phyloP scores from a whole-genome alignment of 2,888 invertebrate genomes.

The Ischnus inquisitorius region DNA sequence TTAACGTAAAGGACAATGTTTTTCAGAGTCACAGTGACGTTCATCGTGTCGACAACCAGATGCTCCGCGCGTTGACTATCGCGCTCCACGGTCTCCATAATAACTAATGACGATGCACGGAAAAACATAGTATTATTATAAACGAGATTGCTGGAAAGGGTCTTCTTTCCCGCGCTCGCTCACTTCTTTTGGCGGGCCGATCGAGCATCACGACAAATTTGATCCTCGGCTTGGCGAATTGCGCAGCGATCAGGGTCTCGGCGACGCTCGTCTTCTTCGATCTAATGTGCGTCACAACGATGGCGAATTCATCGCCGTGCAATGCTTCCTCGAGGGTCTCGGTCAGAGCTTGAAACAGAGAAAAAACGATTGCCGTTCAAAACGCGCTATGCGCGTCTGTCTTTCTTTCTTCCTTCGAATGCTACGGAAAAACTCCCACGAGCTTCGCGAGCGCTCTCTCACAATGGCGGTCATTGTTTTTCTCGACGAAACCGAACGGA shows the following conservation, averaged over 20 bases:
- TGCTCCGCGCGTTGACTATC: constrained; percentile 88
- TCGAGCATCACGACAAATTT: constrained; percentile 87
- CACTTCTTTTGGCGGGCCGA: constrained; percentile 87
- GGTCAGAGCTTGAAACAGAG: constrained; percentile 84
- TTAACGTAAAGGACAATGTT: constrained; percentile 87
- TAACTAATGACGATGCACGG: constrained; percentile 83
- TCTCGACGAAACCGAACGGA: not conserved
- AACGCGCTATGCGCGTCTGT: not conserved
- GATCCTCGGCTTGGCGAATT: constrained; percentile 86
- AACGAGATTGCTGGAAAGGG: too few species aligned
- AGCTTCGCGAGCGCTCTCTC: too few species aligned
- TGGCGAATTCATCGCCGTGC: constrained; percentile 86
- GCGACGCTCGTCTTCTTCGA: constrained; percentile 85
- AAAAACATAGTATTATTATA: too few species aligned
- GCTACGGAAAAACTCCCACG: not conserved
- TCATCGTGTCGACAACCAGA: constrained; percentile 88
- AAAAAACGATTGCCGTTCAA: constrained; percentile 12
- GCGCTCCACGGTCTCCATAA: constrained; percentile 88
- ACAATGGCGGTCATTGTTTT: constrained; percentile 18
- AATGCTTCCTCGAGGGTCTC: constrained; percentile 86
- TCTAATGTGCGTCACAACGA: constrained; percentile 87
- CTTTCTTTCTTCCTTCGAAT: not conserved
- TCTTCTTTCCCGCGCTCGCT: too few species aligned
- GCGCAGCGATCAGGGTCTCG: constrained; percentile 87
- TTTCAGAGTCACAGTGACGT: constrained; percentile 87